phyloP scores from a whole-genome alignment of 2,888 invertebrate genomes.

The Aporophyla nigra region DNA sequence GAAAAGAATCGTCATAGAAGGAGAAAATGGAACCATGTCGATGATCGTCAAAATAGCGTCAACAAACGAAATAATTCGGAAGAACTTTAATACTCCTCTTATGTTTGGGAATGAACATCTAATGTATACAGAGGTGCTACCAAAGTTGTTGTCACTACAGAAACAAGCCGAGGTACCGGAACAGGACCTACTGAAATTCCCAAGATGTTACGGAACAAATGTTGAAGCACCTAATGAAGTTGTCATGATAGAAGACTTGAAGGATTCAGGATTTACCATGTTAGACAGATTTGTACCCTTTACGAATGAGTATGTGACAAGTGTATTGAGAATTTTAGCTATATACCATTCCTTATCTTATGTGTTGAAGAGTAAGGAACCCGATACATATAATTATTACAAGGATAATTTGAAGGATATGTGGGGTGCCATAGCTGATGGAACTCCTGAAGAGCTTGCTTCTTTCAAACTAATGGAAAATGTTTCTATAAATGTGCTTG shows the following conservation, averaged over 20 bases:
- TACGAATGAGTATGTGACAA: conserved; percentile 68
- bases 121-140: conserved; percentile 73
- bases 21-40: conserved; percentile 59
- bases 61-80: conserved; percentile 55
- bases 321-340: conserved; percentile 74
- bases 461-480: conserved; percentile 57
- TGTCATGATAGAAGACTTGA: conserved; percentile 77
- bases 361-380: conserved; percentile 72
- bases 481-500: conserved; percentile 53
- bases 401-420: conserved; percentile 64
- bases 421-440: conserved; percentile 29
- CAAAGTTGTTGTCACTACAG: conserved; percentile 72
- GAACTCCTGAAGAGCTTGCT: conserved; percentile 2
- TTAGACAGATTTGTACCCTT: conserved; percentile 72
- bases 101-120: conserved; percentile 74
- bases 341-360: conserved; percentile 77
- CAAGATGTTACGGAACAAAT: conserved; percentile 73
- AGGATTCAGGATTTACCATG: conserved; percentile 68
- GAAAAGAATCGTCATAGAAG: conserved; percentile 67
- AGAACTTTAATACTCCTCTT: conserved; percentile 38
- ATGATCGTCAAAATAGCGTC: conserved; percentile 79
- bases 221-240: conserved; percentile 72
- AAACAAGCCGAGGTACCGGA: conserved; percentile 68
- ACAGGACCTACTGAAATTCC: conserved; percentile 68
- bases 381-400: conserved; percentile 65